Base-by-base conservation (phyloP, 1,140 invertebrate genomes). In the Ceratosolen fusciceps region DNA sequence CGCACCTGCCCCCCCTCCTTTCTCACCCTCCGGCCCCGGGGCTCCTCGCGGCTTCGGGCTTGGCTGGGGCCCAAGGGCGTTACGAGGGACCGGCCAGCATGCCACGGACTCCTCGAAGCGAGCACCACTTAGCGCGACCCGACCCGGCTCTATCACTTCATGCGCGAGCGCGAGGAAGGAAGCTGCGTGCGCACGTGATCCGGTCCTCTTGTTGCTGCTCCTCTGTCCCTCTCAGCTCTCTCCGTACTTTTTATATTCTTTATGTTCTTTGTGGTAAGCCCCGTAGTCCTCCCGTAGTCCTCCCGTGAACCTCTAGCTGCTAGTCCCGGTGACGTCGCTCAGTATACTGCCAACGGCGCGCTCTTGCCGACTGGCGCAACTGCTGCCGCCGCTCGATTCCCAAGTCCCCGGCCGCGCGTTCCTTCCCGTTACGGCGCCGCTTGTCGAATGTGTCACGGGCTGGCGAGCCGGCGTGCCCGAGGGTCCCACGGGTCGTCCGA, bases 371-470 rank as follows among this genome's bases (percentile, higher is more conserved):
- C 31, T 65, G 21, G 2, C 54, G 21, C 24, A 8, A 24, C 14
- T 37, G 60, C 49, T 52, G 31, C 60, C 31, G 31, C 60, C 37
- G 34, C 31, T 65, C 16, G 9, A 62, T 16, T 65, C 34, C 81
- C 84, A 88, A 86, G 89, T 90, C 89, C 89, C 89, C 80, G 90
- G 89, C 85, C 86, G 88, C 89, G 86, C 89, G 80, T 90, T 90
- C 87, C 86, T 90, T 90, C 88, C 87, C 88, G 89, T 90, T 90
- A 90, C 89, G 88, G 87, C 87, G 88, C 87, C 89, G 89, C 89
- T 90, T 90, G 89, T 90, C 88, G 89, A 90, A 90, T 90, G 89
- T 90, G 89, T 90, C 89, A 90, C 87, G 87, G 87, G 84, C 85
- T 85, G 84, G 84, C 84, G 86, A 87, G 85, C 86, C 83, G 85